A percentile compares a stretch with the other conserved stretches of the same genome.
These are phyloP conservation scores for Argyra leucocephala DNA, from an alignment of 2,888 invertebrate genomes.

Conservation along the genomic window DNA sequence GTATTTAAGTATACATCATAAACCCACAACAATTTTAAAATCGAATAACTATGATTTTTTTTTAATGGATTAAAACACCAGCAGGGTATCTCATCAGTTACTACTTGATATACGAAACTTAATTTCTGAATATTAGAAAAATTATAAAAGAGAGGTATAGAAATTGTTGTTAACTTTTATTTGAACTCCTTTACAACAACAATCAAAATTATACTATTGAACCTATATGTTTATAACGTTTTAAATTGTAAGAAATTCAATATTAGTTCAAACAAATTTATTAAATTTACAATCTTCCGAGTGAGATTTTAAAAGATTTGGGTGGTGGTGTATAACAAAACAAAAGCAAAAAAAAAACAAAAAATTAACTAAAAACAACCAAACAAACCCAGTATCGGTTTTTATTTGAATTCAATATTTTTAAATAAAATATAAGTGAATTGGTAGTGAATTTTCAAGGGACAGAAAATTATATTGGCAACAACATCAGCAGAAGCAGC, in stretches of 20 bases:
- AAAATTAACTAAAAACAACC: not conserved
- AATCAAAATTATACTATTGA: too few relatives aligned
- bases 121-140: too few relatives aligned
- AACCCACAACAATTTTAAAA: not conserved
- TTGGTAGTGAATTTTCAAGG: too few relatives aligned
- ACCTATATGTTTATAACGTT: too few relatives aligned
- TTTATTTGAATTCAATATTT: not conserved
- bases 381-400: not conserved
- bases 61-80: not conserved
- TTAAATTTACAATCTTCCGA: not conserved
- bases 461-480: not conserved
- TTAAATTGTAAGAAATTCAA: not conserved
- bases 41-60: not conserved
- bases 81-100: constrained; percentile 5
- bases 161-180: too few relatives aligned
- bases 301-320: not conserved
- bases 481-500: not conserved
- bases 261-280: not conserved
- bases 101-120: not conserved
- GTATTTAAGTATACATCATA: not conserved
- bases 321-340: not conserved
- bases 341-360: not conserved
- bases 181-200: too few relatives aligned
- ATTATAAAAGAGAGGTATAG: too few relatives aligned
- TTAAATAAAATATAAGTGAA: not conserved